Base-by-base conservation (phyloP, 2,888 invertebrate genomes). In the Phytoseiulus persimilis region DNA sequence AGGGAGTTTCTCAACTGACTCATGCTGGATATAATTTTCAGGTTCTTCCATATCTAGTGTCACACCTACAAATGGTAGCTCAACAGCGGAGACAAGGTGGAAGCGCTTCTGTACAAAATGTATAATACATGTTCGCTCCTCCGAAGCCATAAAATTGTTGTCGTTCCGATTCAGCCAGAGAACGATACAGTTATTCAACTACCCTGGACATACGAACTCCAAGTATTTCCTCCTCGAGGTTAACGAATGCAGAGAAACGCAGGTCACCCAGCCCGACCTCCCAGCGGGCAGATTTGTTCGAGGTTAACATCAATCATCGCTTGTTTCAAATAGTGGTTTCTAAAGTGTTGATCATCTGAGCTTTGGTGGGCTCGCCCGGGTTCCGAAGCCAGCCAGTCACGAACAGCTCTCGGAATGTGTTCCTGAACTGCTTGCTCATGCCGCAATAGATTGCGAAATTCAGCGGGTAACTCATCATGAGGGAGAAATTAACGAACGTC, bases 361-460 rank as follows among this genome's bases (percentile, higher is more conserved):
- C 87, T 23, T 87, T 87, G 6, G 39, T 87, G 33, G 33, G 87
- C 39, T 87, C 87, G n/a, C 87, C 87, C 32, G 87, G 33, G 11
- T 45, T 45, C 28, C 87, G 87, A n/a, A 87, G 45, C 87, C 87
- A 87, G 0, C 91, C 91, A 93, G 84, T 83, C 32, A 96, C 94
- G 92, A 98, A 97, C 39, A 94, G 92, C 31, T 93, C 96, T 92
- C 96, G 96, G 93, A 98, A 98, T 0, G 98, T 98, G 92, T 97
- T 97, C 90, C 98, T 94, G 93, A 98, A 98, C 92, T 96, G 97
- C 65, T 96, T 94, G 65, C 96, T 97, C 98, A 98, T 98, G 32
- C 97, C 97, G 92, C 97, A 98, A 92, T 98, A 98, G 91, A 98
- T 97, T 90, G 97, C 97, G 92, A 98, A 98, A 93, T 98, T 97